These are phyloP conservation scores for Trogon surrucura DNA, from an alignment of 2,113 vertebrate genomes.

Conservation along the genomic window DNA sequence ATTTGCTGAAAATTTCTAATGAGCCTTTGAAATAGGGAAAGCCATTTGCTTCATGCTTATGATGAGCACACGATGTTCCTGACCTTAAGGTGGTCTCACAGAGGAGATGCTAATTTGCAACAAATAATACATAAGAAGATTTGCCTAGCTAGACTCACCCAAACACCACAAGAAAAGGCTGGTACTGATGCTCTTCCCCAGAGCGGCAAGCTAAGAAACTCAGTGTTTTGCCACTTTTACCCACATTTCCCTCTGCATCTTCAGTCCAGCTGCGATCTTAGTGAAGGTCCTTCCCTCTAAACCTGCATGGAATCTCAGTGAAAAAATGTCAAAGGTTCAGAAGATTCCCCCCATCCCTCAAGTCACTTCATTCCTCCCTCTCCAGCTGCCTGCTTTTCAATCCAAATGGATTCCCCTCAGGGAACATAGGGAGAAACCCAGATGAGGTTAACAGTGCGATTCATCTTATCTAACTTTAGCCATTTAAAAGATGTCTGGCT, in stretches of 20 bases:
- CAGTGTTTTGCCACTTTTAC: not conserved
- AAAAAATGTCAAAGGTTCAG: not conserved
- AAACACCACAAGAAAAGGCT: not conserved
- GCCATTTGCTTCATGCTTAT: constrained; percentile 34
- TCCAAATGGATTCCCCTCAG: not conserved
- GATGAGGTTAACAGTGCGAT: not conserved
- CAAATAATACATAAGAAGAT: constrained; percentile 11
- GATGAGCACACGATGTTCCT: constrained; percentile 29
- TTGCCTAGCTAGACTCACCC: not conserved
- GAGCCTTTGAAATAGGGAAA: constrained; percentile 34
- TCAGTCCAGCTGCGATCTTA: not conserved
- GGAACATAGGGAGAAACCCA: not conserved
- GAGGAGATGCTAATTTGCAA: constrained; percentile 39
- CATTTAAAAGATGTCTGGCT: not conserved
- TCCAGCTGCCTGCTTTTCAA: not conserved
- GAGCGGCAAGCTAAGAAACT: not conserved
- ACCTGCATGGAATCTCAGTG: not conserved
- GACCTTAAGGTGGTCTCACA: constrained; percentile 55
- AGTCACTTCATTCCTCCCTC: not conserved
- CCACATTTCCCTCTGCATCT: not conserved
- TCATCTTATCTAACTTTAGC: not conserved
- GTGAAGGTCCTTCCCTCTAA: not conserved
- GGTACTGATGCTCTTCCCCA: not conserved
- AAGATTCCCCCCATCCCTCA: not conserved
- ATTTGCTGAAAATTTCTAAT: constrained; percentile 38